These are phyloP conservation scores for Leptinotarsa defecta DNA, from an alignment of 1,140 invertebrate genomes.

Conservation along the genomic window DNA sequence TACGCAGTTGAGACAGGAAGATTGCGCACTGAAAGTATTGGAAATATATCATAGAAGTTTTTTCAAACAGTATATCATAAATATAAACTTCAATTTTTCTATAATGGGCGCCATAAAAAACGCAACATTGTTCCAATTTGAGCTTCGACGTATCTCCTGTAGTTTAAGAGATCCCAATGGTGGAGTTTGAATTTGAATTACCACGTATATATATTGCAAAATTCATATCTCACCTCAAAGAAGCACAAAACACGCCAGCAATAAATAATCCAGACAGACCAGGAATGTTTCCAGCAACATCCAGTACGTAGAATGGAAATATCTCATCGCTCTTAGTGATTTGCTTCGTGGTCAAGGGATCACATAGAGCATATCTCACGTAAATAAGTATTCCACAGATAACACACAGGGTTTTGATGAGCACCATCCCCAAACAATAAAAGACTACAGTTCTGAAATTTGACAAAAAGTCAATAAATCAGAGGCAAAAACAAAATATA, in stretches of 20 bases:
- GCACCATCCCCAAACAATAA: conserved; percentile 56
- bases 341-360: conserved; percentile 67
- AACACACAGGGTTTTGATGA: conserved; percentile 58
- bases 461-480: too few species aligned
- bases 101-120: too few species aligned
- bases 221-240: conserved; percentile 60
- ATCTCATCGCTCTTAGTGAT: conserved; percentile 58
- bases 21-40: conserved; percentile 63
- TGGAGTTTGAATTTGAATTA: too few species aligned
- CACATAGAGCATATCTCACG: conserved; percentile 73
- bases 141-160: too few species aligned
- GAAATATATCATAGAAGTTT: too few species aligned
- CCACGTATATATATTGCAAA: too few species aligned
- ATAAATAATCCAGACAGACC: conserved; percentile 68
- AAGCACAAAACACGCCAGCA: conserved; percentile 68
- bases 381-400: conserved; percentile 76
- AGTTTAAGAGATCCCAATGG: too few species aligned
- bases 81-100: too few species aligned
- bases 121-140: too few species aligned
- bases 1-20: conserved; percentile 68
- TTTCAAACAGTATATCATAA: too few species aligned
- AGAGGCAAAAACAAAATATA: too few species aligned
- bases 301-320: conserved; percentile 63
- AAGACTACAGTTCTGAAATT: conserved; percentile 52
- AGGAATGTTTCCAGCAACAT: conserved; percentile 58